phyloP scores from a whole-genome alignment of 1,140 invertebrate genomes.

The Heliconius congener region DNA sequence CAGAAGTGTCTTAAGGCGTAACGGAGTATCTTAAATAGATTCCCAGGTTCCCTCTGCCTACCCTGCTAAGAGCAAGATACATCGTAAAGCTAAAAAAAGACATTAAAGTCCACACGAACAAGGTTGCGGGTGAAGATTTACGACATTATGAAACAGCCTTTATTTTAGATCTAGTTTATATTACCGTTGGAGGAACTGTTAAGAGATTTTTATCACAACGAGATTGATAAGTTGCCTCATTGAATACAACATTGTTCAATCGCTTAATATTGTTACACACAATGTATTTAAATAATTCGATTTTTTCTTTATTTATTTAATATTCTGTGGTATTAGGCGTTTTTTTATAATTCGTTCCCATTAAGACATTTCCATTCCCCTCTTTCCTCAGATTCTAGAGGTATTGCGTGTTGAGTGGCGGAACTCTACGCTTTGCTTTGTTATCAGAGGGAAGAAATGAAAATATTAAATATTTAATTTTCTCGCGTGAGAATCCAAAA shows the following conservation, averaged over 20 bases:
- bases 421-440: too few relatives aligned
- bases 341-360: not conserved
- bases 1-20: not conserved
- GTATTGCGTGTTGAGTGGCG: too few relatives aligned
- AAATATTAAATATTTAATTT: too few relatives aligned
- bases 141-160: conserved; percentile 2
- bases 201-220: conserved; percentile 4
- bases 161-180: conserved; percentile 20
- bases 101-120: not conserved
- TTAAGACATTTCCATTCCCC: not conserved
- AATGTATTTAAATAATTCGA: not conserved
- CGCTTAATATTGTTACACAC: not conserved
- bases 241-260: not conserved
- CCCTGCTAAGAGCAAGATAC: not conserved
- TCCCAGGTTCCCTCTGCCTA: not conserved
- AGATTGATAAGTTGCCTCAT: not conserved
- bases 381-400: too few relatives aligned
- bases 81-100: not conserved
- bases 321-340: too few relatives aligned
- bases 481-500: too few relatives aligned
- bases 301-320: too few relatives aligned
- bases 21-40: not conserved
- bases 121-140: too few relatives aligned
- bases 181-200: conserved; percentile 25
- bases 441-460: too few relatives aligned